phyloP scores from a whole-genome alignment of 2,797 vertebrate genomes.

The Falco cherrug region DNA sequence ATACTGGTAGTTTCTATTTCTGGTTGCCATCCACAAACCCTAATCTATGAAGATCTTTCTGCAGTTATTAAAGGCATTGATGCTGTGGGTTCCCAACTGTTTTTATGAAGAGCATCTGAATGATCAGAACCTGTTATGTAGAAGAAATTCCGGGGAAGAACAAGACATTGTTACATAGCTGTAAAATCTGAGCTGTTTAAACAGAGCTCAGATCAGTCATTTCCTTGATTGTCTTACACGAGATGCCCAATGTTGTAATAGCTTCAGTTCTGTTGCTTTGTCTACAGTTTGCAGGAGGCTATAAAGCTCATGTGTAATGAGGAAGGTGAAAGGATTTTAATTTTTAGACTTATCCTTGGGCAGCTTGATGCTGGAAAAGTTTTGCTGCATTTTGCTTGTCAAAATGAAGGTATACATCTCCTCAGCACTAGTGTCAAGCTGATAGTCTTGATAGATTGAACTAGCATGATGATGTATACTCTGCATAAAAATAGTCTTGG shows the following conservation, averaged over 20 bases:
- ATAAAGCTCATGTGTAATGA: background rate
- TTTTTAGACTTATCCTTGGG: background rate
- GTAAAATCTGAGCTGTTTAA: background rate
- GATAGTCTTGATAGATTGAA: background rate
- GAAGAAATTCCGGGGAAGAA: background rate
- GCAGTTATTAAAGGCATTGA: background rate
- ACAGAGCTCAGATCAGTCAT: background rate
- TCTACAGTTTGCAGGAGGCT: background rate
- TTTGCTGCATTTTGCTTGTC: background rate
- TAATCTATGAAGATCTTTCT: background rate
- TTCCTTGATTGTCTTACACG: background rate
- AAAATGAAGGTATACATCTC: background rate
- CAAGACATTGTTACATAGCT: background rate
- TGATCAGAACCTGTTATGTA: background rate
- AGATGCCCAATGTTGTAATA: background rate
- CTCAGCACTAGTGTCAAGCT: background rate
- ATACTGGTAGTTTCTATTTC: background rate
- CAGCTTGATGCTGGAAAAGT: background rate
- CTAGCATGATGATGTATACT: background rate
- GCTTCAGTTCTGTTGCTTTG: background rate
- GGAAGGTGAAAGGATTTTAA: background rate
- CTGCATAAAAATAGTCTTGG: background rate
- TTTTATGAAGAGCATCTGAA: background rate
- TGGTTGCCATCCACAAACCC: background rate
- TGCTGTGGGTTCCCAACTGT: background rate